Base-by-base conservation (phyloP, 2,113 vertebrate species). In the Drymodes brunneopygia region DNA sequence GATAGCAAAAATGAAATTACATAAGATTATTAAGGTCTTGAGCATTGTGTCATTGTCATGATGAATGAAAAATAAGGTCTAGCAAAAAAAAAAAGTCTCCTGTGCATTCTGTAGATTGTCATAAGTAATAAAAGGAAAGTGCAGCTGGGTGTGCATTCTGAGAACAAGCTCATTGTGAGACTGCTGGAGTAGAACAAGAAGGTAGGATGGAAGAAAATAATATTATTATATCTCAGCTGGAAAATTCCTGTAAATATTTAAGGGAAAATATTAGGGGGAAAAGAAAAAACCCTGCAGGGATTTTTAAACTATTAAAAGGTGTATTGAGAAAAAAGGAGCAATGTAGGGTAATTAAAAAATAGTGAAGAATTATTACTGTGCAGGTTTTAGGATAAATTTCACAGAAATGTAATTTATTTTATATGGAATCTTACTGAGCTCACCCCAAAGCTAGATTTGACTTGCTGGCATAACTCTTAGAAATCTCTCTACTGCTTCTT, bases 121-220 rank as follows among this genome's bases (percentile, higher is more conserved):
- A 78, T 64, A 90, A 95, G 79, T 67, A 93, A 94, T 88, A 92
- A 96, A 91, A 94, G 20, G 47, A 91, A 92, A 96, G 74, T 36
- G 35, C 58, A 91, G 70, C 84, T 94, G 47, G 50, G n/a, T 88
- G 54, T 86, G 56, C 2, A 0, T 92, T 92, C 44, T 71, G 51
- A 90, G 90, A 93, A 54, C 24, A 56, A 35, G 33, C 71, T 85
- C 62, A 77, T 67, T 88, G 58, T 66, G 44, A 95, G 47, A 77
- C 79, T 93, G 67, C 51, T 92, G 56, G 71, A 90, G 56, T 80
- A 94, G 64, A 93, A 92, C 54, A 93, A 91, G 88, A 91, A 92
- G 42, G 87, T 70, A 90, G n/a, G 48, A 51, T 88, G 54, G 71
- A 90, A 94, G 42, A 82, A 93, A 92, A 83, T 73, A 86, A 65